Base-by-base conservation (phyloP, 2,797 vertebrate species). In the Amniataba percoides region DNA sequence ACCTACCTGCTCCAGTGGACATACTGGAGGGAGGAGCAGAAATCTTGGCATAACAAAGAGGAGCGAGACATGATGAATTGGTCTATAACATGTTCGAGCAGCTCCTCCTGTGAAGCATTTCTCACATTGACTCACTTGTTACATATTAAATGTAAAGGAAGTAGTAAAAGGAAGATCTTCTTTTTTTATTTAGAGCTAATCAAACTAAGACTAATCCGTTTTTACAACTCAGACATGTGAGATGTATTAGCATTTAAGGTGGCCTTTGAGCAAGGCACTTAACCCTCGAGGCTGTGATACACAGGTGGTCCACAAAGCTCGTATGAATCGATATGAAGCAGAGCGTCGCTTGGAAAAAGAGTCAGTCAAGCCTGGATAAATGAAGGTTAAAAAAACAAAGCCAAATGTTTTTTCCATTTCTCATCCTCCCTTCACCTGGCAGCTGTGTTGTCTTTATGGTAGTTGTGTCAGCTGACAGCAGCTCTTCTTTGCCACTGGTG, bases 401-500 rank as follows among this genome's bases (percentile, higher is more conserved):
- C 1, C 25, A 59, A 77, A 75, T 63, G n/a, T 34, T 68, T 46
- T 36, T 51, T 42, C 5, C 19, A 45, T 56, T 71, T 60, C 65
- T 51, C 34, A 16, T 66, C 34, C 43, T 36, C 25, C 34, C 36
- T 9, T 61, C 34, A 63, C 71, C 76, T 63, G 59, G 40, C 34
- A 64, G 71, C 74, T 68, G 60, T 27, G 52, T 55, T 56, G 39
- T 60, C 16, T 76, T 70, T 19, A 61, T 75, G 42, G 60, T 40
- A 39, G 70, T 49, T 60, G 61, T 70, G 58, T 73, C 15, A 1
- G 65, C 62, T 78, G 85, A 82, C 72, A 69, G 64, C 18, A 7
- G 58, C 27, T 78, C 59, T 27, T 77, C 70, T 73, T 52, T 70
- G 52, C 65, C 62, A 18, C 71, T 67, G 31, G 19, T 83, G 72